These are phyloP conservation scores for Thalassophryne amazonica DNA, from an alignment of 2,797 vertebrate species.

Conservation along the genomic window DNA sequence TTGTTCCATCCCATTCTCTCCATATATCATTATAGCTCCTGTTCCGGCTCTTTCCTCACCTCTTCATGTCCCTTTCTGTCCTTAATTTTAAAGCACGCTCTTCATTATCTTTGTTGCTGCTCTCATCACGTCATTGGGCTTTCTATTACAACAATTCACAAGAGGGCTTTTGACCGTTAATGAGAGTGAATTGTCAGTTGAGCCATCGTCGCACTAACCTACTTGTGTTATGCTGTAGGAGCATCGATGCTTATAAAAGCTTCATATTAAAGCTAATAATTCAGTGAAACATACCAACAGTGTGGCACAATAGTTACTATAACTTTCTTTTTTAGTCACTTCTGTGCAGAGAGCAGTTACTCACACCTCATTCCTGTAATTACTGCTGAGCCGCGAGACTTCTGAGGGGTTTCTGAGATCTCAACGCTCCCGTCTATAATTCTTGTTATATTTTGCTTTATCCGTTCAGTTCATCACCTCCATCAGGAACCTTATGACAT, in stretches of 20 bases:
- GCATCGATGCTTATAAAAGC: background rate
- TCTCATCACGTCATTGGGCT: background rate
- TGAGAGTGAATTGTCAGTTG: conserved; percentile 16
- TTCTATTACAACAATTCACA: background rate
- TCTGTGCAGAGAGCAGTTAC: no score
- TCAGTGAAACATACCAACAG: background rate
- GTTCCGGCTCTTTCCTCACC: background rate
- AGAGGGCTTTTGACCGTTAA: conserved; percentile 3
- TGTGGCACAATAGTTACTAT: background rate
- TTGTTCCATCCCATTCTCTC: background rate
- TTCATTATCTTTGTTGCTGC: background rate
- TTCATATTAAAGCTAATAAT: conserved; percentile 2
- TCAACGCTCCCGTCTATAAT: no score
- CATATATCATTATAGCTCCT: background rate
- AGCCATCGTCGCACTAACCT: conserved; percentile 29
- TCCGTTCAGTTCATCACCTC: no score
- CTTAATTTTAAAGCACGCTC: background rate
- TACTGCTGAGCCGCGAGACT: no score
- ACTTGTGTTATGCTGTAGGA: conserved; percentile 10
- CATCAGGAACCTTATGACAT: no score
- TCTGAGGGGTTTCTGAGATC: no score
- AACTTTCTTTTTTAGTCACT: no score
- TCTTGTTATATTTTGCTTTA: no score
- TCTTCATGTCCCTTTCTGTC: background rate
- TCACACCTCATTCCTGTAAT: no score